Base-by-base conservation (phyloP, 2,797 vertebrate genomes). In the Galagoides demidoff region DNA sequence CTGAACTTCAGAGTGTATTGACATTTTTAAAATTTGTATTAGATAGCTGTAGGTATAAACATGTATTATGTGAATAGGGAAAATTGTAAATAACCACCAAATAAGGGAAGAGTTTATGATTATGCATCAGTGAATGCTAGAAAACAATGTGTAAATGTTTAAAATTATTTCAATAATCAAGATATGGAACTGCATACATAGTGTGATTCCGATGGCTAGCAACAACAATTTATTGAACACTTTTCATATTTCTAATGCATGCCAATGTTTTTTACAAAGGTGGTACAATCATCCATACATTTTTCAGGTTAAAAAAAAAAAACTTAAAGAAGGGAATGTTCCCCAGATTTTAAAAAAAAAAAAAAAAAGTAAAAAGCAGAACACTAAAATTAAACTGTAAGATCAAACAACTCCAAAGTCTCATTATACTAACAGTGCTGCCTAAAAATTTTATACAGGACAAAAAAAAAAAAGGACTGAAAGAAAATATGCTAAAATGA, bases 91-190 rank as follows among this genome's bases (percentile, higher is more conserved):
- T 79, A 94, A 94, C 9, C 49, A 88, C 90, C 43, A 78, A 86
- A 31, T 52, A 71, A 61, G 52, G 45, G 43, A 88, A 92, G 29
- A 64, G 63, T 83, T 83, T 86, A 57, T 63, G 76, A 68, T 73
- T 81, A 73, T 31, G 25, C n/a, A 82, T 61, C 78, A 94, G 29
- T 45, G 31, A 90, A 64, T 37, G n/a, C 43, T 66, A 31, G 81
- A 77, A 90, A 68, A 92, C 43, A 73, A 87, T 59, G 31, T 37
- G 49, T 57, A 37, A 84, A 43, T 70, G 5, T 66, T 81, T 70
- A 76, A 64, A 90, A 94, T n/a, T 88, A 14, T 31, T 71, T 92
- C 94, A 43, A 68, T n/a, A 91, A 27, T 84, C 49, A 86, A n/a
- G 29, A 83, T 31, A 27, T 45, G 27, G 31, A 79, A 43, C 29